phyloP scores from a whole-genome alignment of 1,140 invertebrate genomes.

The Lepidurus packardi region DNA sequence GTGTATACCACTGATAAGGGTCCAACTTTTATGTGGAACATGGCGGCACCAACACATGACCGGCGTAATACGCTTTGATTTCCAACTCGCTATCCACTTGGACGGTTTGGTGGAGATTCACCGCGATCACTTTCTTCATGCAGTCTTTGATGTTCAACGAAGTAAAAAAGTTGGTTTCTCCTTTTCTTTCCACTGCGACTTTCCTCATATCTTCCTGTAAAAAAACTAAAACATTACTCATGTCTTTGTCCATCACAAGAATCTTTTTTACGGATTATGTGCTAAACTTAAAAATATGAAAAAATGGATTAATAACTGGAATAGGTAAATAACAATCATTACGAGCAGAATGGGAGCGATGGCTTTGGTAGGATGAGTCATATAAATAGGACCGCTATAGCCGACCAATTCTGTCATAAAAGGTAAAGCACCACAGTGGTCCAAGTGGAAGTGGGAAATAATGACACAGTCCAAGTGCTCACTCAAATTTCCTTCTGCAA shows the following conservation, averaged over 20 bases:
- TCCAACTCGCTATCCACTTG: slow-evolving; percentile 95
- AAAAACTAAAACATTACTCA: slow-evolving; percentile 18
- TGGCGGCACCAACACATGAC: slow-evolving; percentile 97
- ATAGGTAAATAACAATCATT: slow-evolving; percentile 30
- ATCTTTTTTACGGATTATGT: not conserved
- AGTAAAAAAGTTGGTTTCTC: slow-evolving; percentile 98
- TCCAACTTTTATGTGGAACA: slow-evolving; percentile 96
- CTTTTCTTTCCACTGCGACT: slow-evolving; percentile 92
- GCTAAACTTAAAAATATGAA: not conserved
- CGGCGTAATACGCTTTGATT: slow-evolving; percentile 99
- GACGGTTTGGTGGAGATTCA: slow-evolving; percentile 94
- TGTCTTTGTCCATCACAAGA: not conserved
- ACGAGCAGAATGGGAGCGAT: slow-evolving; percentile 95
- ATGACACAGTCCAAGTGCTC: slow-evolving; percentile 96
- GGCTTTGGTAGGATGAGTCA: slow-evolving; percentile 99
- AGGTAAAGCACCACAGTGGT: slow-evolving; percentile 97
- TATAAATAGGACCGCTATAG: slow-evolving; percentile 97
- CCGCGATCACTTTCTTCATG: slow-evolving; percentile 98
- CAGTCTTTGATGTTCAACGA: slow-evolving; percentile 99
- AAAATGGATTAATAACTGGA: not conserved
- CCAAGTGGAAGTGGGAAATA: slow-evolving; percentile 99
- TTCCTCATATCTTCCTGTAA: slow-evolving; percentile 64
- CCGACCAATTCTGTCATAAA: slow-evolving; percentile 98
- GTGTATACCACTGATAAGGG: slow-evolving; percentile 98
- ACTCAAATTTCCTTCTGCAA: slow-evolving; percentile 79